These are phyloP conservation scores for Macrotis lagotis DNA, from an alignment of 2,113 vertebrate species.

Conservation along the genomic window DNA sequence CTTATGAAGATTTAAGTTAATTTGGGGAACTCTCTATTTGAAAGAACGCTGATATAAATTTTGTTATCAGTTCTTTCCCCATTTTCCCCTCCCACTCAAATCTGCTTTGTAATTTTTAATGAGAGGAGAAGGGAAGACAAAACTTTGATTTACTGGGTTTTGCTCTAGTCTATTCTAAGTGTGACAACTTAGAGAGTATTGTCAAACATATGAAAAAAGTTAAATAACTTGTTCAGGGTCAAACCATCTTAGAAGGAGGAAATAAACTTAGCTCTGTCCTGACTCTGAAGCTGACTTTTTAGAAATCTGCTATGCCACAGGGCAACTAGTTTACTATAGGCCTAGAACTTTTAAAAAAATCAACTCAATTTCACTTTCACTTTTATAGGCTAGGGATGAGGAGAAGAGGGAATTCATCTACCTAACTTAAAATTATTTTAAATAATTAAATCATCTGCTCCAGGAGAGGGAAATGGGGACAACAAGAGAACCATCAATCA, in stretches of 20 bases:
- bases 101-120: background rate
- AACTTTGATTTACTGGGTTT: background rate
- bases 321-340: no score
- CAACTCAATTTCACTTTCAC: constrained; percentile 59
- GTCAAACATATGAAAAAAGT: background rate
- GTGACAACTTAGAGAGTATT: background rate
- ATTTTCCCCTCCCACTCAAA: background rate
- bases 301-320: background rate
- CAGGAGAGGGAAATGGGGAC: constrained; percentile 42
- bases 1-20: background rate
- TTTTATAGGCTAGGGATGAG: constrained; percentile 49
- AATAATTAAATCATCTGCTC: constrained; percentile 68
- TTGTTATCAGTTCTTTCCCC: background rate
- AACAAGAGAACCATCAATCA: constrained; percentile 22
- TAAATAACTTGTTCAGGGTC: background rate
- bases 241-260: background rate
- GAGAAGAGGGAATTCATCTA: constrained; percentile 67
- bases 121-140: background rate
- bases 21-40: background rate
- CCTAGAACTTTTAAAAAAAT: constrained; percentile 24
- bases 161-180: background rate
- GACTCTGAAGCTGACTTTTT: background rate
- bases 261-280: background rate
- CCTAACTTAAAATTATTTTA: constrained; percentile 65
- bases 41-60: background rate